Evolutionary conservation across 2,888 invertebrate genomes (phyloP).

Genomic region (Temnothorax rugatulus): DNA sequence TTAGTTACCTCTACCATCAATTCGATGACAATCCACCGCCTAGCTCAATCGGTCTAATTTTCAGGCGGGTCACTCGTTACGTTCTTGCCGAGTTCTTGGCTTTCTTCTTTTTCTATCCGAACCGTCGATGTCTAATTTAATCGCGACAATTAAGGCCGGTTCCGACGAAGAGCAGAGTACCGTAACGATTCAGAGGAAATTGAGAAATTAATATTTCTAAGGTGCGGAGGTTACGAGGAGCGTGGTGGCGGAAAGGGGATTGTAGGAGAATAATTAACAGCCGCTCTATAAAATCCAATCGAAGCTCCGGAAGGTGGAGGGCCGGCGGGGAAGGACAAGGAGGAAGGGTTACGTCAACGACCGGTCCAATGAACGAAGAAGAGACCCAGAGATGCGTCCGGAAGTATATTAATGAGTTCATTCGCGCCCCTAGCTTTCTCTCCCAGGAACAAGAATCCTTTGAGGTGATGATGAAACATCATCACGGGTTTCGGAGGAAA

Average conservation of each 20-base stretch:
- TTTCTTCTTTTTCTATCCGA: constrained; percentile 45
- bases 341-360: constrained; percentile 51
- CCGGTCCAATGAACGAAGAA: constrained; percentile 60
- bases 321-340: constrained; percentile 15
- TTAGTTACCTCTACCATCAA: constrained; percentile 26
- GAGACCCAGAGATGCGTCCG: constrained; percentile 39
- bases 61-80: constrained; percentile 47
- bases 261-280: constrained; percentile 73
- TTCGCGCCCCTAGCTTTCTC: constrained; percentile 49
- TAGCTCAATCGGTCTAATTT: constrained; percentile 49
- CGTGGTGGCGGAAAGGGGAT: constrained; percentile 48
- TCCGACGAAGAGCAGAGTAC: constrained; percentile 47
- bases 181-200: constrained; percentile 71
- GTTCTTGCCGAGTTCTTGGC: constrained; percentile 29
- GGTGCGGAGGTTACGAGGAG: constrained; percentile 40
- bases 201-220: constrained; percentile 75
- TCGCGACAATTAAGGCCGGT: constrained; percentile 72
- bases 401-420: constrained; percentile 69
- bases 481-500: constrained; percentile 2
- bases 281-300: constrained; percentile 73
- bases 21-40: constrained; percentile 33
- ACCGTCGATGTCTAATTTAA: constrained; percentile 74
- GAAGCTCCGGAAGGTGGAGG: constrained; percentile 50
- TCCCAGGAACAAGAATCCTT: constrained; percentile 47
- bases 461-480: constrained; percentile 20